phyloP scores from a whole-genome alignment of 92 coral and sea anemone species.

The Phenganax subtilis region DNA sequence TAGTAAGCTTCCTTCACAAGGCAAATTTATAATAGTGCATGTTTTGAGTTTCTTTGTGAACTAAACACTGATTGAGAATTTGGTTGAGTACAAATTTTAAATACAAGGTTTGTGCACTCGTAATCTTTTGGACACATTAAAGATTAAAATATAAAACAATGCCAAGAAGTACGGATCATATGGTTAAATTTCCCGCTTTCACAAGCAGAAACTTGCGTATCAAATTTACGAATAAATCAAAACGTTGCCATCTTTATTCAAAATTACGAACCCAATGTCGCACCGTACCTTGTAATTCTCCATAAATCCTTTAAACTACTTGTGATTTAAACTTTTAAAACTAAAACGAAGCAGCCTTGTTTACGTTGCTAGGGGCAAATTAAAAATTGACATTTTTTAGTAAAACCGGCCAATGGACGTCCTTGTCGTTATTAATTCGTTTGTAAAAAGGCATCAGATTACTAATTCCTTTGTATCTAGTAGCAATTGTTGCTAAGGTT shows the following conservation, averaged over 20 bases:
- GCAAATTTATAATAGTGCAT: no score
- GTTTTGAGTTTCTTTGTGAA: no score
- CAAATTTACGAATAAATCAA: background rate
- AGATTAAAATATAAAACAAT: background rate
- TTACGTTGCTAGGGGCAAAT: conserved; percentile 25
- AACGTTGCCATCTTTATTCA: background rate
- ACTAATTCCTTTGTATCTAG: conserved; percentile 20
- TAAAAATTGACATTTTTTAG: conserved; percentile 1
- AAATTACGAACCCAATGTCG: background rate
- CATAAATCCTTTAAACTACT: conserved; percentile 29
- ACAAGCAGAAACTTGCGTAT: background rate
- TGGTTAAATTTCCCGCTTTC: background rate
- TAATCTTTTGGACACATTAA: background rate
- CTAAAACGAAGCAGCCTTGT: background rate
- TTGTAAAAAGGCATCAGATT: background rate
- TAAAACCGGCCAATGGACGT: background rate
- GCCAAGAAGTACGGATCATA: background rate
- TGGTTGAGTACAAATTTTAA: no score
- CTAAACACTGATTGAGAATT: no score
- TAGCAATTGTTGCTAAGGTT: conserved; percentile 19
- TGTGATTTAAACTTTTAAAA: background rate
- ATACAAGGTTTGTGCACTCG: no score
- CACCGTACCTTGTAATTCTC: conserved; percentile 32
- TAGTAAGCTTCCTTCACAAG: no score
- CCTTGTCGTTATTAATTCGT: background rate